Evolutionary conservation across 92 coral and sea anemone species (phyloP).

Genomic region (Anthopleura xanthogrammica): DNA sequence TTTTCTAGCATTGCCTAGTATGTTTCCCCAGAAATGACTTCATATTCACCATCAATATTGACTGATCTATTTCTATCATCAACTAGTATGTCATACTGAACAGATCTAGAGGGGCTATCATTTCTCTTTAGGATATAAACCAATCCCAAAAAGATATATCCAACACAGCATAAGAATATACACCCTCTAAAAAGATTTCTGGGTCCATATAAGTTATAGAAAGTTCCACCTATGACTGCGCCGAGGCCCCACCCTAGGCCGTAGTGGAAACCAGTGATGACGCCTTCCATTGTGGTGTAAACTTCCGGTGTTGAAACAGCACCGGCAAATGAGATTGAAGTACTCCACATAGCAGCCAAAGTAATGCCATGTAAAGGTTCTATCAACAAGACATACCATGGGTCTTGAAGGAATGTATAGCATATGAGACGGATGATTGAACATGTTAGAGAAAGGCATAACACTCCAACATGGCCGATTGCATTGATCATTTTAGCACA

Average conservation of each 20-base stretch:
- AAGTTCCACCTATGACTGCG: slow-evolving; percentile 36
- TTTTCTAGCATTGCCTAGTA: not conserved
- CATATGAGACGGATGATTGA: slow-evolving; percentile 28
- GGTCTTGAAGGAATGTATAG: slow-evolving; percentile 33
- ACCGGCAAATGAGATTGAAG: slow-evolving; percentile 41
- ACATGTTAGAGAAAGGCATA: slow-evolving; percentile 23
- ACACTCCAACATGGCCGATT: slow-evolving; percentile 40
- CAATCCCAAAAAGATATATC: slow-evolving; percentile 27
- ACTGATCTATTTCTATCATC: not conserved
- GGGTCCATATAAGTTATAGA: slow-evolving; percentile 40
- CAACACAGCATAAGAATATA: slow-evolving; percentile 22
- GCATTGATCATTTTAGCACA: slow-evolving; percentile 22
- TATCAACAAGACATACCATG: slow-evolving; percentile 48
- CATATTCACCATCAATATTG: slow-evolving; percentile 17
- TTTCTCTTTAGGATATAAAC: slow-evolving; percentile 24
- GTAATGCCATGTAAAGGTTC: slow-evolving; percentile 55
- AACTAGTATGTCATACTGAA: not conserved
- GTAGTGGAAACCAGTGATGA: slow-evolving; percentile 43
- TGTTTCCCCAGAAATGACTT: not conserved
- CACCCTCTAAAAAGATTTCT: slow-evolving; percentile 40
- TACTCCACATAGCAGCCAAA: slow-evolving; percentile 46
- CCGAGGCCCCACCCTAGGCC: slow-evolving; percentile 61
- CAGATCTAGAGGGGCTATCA: not conserved
- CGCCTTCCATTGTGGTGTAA: slow-evolving; percentile 40
- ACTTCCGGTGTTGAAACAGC: slow-evolving; percentile 37